Base-by-base conservation (phyloP, 2,113 vertebrate species). In the Cebus imitator region DNA sequence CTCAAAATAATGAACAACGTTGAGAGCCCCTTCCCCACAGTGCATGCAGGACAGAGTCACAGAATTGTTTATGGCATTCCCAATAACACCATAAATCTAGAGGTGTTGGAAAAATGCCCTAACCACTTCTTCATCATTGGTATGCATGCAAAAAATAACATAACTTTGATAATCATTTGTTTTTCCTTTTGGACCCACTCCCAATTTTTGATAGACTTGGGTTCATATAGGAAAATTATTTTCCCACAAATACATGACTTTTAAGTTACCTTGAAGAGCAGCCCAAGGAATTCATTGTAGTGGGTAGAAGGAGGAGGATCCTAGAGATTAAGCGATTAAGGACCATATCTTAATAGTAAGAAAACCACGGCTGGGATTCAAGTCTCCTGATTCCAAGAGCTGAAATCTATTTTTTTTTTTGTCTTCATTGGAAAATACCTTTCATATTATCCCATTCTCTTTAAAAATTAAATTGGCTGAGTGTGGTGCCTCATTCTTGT, bases 61-160 rank as follows among this genome's bases (percentile, higher is more conserved):
- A 27, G 21, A 1, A 8, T 30, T 45, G 17, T 3, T 17, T 11
- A 1, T 11, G 0, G 17, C 23, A 40, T 68, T 14, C 14, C 6
- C 8, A 12, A 5, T 35, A 13, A 48, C 10, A 13, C 55, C n/a
- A 1, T 18, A 35, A 91, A 23, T n/a, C 6, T 4, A 37, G 23
- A 40, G 11, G 0, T 83, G 13, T n/a, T 57, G 50, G n/a, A 70
- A 16, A 66, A 55, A 20, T 20, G 32, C 6, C 0, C 4, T 35
- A 21, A 78, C 27, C 0, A 8, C 8, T 57, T 40, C 5, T 79
- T 73, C 2, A 8, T 3, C 32, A 30, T 64, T 35, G 8, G 23
- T 64, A 37, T 17, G 14, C 5, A 14, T 23, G 13, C 27, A 50
- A 86, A 81, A 61, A 48, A 35, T 45, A 75, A 43, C 4, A 23